Evolutionary conservation across 2,113 vertebrate genomes (phyloP).

Genomic region (Xiphophorus couchianus): DNA sequence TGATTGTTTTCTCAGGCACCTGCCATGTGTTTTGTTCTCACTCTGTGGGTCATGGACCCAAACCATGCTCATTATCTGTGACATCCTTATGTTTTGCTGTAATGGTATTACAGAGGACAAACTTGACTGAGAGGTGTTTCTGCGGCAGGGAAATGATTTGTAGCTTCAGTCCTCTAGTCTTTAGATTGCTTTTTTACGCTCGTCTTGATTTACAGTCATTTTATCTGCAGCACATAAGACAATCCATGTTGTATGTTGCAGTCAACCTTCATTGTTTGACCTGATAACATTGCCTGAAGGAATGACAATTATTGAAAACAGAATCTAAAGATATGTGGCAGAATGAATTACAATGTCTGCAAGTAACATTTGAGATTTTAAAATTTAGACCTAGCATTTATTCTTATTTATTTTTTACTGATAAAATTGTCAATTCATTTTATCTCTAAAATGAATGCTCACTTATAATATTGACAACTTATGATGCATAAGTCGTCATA

Average conservation of each 20-base stretch:
- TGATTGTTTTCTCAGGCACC: slow-evolving; percentile 24
- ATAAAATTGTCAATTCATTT: neutral
- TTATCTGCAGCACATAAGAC: slow-evolving; percentile 35
- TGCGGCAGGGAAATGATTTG: slow-evolving; percentile 51
- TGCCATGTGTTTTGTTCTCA: slow-evolving; percentile 14
- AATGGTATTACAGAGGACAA: slow-evolving; percentile 23
- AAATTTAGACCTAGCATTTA: neutral
- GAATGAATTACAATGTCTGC: neutral
- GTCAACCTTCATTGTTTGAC: slow-evolving; percentile 31
- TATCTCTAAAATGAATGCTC: neutral
- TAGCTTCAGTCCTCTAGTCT: slow-evolving; percentile 49
- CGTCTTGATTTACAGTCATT: slow-evolving; percentile 54
- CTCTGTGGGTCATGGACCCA: slow-evolving; percentile 28
- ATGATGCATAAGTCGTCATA: too few relatives aligned
- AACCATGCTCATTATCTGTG: slow-evolving; percentile 42
- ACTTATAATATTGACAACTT: too few relatives aligned
- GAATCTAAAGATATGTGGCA: neutral
- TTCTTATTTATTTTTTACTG: neutral
- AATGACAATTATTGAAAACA: slow-evolving; percentile 17
- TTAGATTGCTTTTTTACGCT: slow-evolving; percentile 32
- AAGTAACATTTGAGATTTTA: neutral
- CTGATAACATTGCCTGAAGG: slow-evolving; percentile 33
- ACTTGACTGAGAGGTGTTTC: slow-evolving; percentile 33
- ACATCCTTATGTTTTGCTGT: slow-evolving; percentile 45
- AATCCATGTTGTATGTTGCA: slow-evolving; percentile 53